Evolutionary conservation across 2,888 invertebrate species (phyloP).

Genomic region (Ophraella communa): DNA sequence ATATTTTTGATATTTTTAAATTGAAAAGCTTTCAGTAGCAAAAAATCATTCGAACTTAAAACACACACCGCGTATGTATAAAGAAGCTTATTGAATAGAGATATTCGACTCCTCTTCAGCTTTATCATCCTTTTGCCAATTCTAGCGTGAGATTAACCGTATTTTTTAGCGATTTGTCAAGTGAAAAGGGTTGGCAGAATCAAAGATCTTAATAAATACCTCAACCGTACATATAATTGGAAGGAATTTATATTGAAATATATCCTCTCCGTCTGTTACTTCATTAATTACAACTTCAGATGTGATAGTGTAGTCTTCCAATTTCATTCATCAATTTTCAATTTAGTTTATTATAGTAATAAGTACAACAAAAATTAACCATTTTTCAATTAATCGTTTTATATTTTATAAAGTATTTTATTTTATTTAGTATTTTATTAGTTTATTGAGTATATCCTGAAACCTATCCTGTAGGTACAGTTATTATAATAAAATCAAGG

Average conservation of each 20-base stretch:
- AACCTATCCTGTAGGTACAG: background rate
- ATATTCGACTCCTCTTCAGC: constrained; percentile 9
- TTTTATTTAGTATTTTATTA: background rate
- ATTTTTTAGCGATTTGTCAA: constrained; percentile 33
- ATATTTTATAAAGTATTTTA: no score
- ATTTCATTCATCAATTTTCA: background rate
- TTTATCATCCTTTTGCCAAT: constrained; percentile 30
- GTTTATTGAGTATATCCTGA: background rate
- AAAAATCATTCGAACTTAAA: background rate
- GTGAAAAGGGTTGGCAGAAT: constrained; percentile 38
- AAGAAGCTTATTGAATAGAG: constrained; percentile 16
- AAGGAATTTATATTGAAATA: constrained; percentile 58
- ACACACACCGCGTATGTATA: background rate
- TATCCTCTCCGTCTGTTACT: constrained; percentile 50
- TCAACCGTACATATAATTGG: constrained; percentile 54
- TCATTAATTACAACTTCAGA: constrained; percentile 57
- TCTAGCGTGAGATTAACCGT: constrained; percentile 32
- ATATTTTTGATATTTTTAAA: background rate
- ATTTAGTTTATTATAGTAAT: background rate
- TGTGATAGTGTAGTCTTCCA: constrained; percentile 48
- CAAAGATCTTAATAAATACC: constrained; percentile 46
- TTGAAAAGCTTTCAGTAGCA: background rate
- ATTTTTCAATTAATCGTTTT: no score
- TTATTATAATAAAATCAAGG: background rate
- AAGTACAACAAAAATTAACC: no score